Evolutionary conservation across 2,113 vertebrate genomes (phyloP).

Genomic region (Okapia johnstoni): DNA sequence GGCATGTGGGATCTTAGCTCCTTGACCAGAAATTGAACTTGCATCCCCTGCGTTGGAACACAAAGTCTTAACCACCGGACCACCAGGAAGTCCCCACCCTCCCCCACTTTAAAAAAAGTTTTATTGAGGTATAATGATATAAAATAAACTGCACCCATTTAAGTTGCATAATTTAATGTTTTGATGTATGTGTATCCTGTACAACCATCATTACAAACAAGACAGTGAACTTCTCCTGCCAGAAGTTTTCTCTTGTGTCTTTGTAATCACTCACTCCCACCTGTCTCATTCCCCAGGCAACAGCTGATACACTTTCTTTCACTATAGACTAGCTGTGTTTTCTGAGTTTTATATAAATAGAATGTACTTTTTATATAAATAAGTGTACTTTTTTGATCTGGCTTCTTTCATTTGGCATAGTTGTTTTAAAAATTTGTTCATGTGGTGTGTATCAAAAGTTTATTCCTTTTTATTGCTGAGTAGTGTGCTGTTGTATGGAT

Average conservation of each 20-base stretch:
- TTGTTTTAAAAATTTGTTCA: background rate
- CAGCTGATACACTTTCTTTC: background rate
- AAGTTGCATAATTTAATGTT: background rate
- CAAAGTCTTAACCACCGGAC: background rate
- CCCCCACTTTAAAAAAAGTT: background rate
- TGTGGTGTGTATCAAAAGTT: background rate
- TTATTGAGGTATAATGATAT: background rate
- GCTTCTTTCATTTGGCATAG: background rate
- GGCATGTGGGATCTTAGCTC: background rate
- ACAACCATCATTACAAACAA: background rate
- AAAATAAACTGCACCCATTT: background rate
- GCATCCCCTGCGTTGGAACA: background rate
- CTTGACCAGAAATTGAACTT: background rate
- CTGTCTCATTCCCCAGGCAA: background rate
- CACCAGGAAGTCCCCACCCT: background rate
- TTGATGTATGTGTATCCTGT: background rate
- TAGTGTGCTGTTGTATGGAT: background rate
- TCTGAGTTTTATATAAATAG: background rate
- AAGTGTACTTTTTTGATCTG: background rate
- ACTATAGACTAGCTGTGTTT: background rate
- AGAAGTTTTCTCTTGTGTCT: background rate
- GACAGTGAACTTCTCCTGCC: background rate
- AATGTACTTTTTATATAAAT: background rate
- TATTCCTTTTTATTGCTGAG: background rate
- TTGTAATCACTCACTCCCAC: background rate